Evolutionary conservation across 2,797 vertebrate species (phyloP).

Genomic region (Passerculus sandwichensis): DNA sequence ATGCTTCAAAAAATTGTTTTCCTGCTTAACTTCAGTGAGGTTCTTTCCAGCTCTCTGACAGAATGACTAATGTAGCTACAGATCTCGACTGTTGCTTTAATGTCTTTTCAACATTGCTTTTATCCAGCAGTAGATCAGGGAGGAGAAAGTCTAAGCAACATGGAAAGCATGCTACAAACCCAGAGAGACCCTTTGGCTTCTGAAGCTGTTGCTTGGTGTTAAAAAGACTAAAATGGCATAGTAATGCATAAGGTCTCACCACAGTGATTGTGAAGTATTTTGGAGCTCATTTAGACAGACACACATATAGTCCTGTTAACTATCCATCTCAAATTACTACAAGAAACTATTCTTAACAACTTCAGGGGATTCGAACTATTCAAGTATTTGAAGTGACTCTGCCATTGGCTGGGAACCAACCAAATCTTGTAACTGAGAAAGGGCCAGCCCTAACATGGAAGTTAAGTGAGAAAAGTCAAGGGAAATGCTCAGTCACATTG

Average conservation of each 20-base stretch:
- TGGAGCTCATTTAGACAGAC: background rate
- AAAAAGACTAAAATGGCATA: background rate
- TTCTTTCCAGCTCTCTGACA: constrained; percentile 25
- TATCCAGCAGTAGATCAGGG: background rate
- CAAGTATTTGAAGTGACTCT: background rate
- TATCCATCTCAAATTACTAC: background rate
- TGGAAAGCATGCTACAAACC: background rate
- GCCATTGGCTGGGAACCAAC: fast-evolving
- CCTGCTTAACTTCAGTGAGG: constrained; percentile 4
- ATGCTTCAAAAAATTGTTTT: constrained; percentile 43
- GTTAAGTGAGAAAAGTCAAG: background rate
- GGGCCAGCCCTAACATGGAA: background rate
- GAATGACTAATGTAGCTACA: constrained; percentile 35
- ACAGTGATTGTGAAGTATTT: background rate
- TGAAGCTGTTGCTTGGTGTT: background rate
- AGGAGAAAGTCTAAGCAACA: background rate
- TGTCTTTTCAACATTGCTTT: constrained; percentile 2
- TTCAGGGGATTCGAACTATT: background rate
- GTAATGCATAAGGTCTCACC: background rate
- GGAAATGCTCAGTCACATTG: background rate
- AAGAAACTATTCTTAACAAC: background rate
- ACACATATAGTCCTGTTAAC: background rate
- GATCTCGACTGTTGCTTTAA: constrained; percentile 21
- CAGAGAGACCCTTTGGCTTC: background rate
- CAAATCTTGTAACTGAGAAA: background rate